phyloP scores from a whole-genome alignment of 2,113 vertebrate genomes.

The Cryptomyrus ogoouensis region DNA sequence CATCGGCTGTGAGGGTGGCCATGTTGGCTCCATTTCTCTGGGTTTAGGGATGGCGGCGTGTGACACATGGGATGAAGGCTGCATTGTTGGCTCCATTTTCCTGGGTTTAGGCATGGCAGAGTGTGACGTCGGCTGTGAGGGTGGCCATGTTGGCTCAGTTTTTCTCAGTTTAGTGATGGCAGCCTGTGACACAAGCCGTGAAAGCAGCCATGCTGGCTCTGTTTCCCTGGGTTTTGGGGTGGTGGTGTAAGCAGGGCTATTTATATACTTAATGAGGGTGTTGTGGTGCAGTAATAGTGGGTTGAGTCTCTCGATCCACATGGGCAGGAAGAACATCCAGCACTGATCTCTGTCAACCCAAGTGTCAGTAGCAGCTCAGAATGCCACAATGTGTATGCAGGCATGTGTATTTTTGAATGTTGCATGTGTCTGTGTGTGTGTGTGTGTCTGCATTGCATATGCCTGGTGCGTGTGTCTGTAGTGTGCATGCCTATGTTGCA shows the following conservation, averaged over 20 bases:
- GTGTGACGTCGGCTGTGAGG: background rate
- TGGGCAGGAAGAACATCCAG: background rate
- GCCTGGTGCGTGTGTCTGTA: background rate
- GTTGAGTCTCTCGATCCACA: slow-evolving; percentile 43
- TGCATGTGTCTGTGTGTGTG: background rate
- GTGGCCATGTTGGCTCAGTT: slow-evolving; percentile 33
- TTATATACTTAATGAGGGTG: slow-evolving; percentile 73
- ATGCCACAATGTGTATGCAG: background rate
- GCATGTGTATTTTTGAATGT: background rate
- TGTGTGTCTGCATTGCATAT: background rate
- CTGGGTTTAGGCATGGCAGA: background rate
- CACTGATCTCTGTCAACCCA: background rate
- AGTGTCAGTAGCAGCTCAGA: background rate
- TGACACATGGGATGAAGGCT: background rate
- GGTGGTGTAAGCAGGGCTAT: slow-evolving; percentile 59
- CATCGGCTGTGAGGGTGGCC: background rate
- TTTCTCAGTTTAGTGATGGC: background rate
- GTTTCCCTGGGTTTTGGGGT: slow-evolving; percentile 33
- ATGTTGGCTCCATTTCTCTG: background rate
- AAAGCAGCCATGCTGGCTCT: background rate
- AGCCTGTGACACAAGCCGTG: background rate
- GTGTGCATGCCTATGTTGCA: background rate
- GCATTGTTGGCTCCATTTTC: background rate
- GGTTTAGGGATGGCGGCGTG: background rate
- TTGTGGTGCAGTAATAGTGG: slow-evolving; percentile 61